Evolutionary conservation across 2,797 vertebrate species (phyloP), one percentile per base, ranked within the genome.

Genomic region (Todus mexicanus): DNA sequence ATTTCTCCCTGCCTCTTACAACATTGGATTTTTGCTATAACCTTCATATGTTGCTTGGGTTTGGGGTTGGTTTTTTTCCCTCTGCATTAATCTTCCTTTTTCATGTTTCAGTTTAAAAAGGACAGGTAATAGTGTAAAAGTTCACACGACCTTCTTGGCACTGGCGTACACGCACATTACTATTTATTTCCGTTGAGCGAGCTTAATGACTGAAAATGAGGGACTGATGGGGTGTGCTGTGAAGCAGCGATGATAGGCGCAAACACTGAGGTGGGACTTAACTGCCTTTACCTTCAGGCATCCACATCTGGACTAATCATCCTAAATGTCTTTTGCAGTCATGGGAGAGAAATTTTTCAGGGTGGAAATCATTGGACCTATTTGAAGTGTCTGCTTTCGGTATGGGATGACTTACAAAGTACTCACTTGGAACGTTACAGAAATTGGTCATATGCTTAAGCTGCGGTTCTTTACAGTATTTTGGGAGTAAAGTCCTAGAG

Each of bases 251-350:
- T 85, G 92, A 94, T 84, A 56, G 72, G 50, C 71, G 72, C 57
- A 83, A 77, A 77, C 65, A 29, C 15, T 38, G 29, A 2, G 38
- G 38, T 21, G 26, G 38, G 15, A 42, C 82, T 80, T 54, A n/a
- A 7, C 45, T 93, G 71, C 72, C 45, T 89, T 87, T 61, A 19
- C 78, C 78, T 89, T 83, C 87, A 95, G 92, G 20, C 76, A 66
- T 85, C 91, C 54, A 17, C 69, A 66, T 85, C 92, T 96, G 95
- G 78, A 37, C 75, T 89, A 65, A 63, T 87, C 54, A 83, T 74
- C 79, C 73, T 47, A 87, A 74, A 92, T 93, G 87, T 69, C 89
- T 96, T 96, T 91, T 87, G 72, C 93, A 95, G 94, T 77, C 61
- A 1, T 50, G 54, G 69, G 82, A 94, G 71, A 78, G 65, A 71